Conservation (phyloP, 2,797 vertebrate genomes). For the Enteromius fasciolatus region DNA sequence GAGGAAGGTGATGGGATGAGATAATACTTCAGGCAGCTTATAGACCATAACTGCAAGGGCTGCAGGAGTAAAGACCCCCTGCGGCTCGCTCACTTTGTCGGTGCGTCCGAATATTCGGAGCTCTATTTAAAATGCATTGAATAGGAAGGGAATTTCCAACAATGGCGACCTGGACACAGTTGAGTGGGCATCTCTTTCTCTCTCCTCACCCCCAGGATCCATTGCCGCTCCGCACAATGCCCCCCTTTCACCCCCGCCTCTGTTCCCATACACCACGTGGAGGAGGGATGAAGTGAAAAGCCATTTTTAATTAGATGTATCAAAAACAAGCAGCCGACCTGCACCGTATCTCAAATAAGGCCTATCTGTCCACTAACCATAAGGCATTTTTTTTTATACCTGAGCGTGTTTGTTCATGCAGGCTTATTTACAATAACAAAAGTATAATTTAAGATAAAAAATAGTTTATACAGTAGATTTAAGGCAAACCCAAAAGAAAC, state of each 20-base stretch:
- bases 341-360: constrained; percentile 47
- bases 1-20: constrained; percentile 29
- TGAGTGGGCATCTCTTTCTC: constrained; percentile 84
- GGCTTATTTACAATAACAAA: not conserved
- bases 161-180: constrained; percentile 85
- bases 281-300: constrained; percentile 75
- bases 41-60: constrained; percentile 45
- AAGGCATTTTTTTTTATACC: not conserved
- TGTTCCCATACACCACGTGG: constrained; percentile 83
- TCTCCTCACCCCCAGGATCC: constrained; percentile 79
- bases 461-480: not conserved
- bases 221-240: constrained; percentile 79
- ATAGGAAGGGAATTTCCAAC: constrained; percentile 83
- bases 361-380: constrained; percentile 31
- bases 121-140: constrained; percentile 85
- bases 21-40: constrained; percentile 43
- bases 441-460: not conserved
- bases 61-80: constrained; percentile 48
- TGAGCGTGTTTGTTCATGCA: not conserved
- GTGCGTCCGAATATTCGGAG: constrained; percentile 70
- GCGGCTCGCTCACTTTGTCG: constrained; percentile 68
- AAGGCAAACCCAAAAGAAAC: not conserved
- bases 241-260: constrained; percentile 80
- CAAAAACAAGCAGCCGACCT: constrained; percentile 65
- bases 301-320: constrained; percentile 78